A percentile compares a stretch with the other conserved stretches of the same genome.
Conservation (phyloP, 2,113 vertebrate genomes). For the Elanoides forficatus region DNA sequence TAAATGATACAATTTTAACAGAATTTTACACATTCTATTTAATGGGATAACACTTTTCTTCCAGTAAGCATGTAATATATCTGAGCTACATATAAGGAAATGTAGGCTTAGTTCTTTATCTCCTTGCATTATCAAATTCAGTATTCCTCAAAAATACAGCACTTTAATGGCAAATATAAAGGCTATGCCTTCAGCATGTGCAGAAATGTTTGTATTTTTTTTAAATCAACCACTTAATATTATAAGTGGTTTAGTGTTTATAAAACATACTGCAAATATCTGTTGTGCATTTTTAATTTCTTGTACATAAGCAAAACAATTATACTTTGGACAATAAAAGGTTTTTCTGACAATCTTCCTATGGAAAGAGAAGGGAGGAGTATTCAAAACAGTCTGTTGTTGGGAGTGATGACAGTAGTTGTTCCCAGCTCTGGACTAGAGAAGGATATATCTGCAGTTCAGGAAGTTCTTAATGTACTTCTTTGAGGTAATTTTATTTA, state of each 20-base stretch:
- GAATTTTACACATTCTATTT: background rate
- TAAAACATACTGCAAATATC: background rate
- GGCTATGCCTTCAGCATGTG: background rate
- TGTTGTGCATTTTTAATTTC: background rate
- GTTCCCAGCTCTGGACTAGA: background rate
- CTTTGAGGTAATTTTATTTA: background rate
- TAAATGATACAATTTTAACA: background rate
- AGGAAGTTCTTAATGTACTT: background rate
- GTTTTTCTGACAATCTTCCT: background rate
- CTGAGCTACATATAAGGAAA: background rate
- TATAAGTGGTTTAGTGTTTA: background rate
- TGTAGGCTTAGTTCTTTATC: background rate
- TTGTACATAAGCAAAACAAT: background rate
- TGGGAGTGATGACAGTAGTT: background rate
- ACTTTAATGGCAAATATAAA: background rate
- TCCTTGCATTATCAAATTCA: background rate
- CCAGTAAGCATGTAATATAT: background rate
- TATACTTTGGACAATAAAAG: background rate
- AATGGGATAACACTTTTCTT: background rate
- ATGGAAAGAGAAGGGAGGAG: background rate
- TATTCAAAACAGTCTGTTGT: background rate
- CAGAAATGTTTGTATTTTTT: background rate
- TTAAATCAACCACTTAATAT: background rate
- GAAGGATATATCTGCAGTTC: background rate
- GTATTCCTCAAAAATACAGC: background rate